Conservation (phyloP, 2,797 vertebrate species). For the Pantherophis vulpinus region DNA sequence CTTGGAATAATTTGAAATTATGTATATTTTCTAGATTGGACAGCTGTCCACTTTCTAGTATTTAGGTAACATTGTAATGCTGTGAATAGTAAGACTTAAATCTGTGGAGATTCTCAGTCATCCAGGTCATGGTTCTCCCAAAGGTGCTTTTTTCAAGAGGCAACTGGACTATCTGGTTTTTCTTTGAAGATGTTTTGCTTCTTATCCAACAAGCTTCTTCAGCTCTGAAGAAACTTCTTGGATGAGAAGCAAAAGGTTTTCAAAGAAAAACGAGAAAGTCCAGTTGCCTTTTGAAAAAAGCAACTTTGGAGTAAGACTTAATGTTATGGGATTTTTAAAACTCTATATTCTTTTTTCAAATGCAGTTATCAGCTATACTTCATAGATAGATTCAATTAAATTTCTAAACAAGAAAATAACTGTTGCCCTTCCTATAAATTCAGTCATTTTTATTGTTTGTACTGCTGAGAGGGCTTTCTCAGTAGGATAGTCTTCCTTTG, state of each 20-base stretch:
- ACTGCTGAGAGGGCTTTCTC: neutral
- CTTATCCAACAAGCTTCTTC: no score
- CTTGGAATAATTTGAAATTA: neutral
- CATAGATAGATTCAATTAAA: neutral
- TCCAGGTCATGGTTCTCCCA: no score
- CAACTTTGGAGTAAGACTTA: neutral
- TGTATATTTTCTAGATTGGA: neutral
- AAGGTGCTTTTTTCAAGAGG: no score
- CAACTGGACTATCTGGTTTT: no score
- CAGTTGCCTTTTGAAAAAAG: neutral
- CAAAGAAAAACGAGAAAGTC: no score
- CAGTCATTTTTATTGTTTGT: neutral
- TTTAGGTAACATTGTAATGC: neutral
- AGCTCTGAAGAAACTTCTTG: neutral
- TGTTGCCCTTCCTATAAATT: neutral
- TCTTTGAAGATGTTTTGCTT: no score
- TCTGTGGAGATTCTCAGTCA: no score
- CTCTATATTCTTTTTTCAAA: no score
- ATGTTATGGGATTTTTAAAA: neutral
- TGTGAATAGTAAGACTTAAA: neutral
- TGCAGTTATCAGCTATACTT: neutral
- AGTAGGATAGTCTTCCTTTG: neutral
- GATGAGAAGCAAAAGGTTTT: neutral
- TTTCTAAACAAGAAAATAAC: neutral
- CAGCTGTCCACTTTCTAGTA: neutral